phyloP scores from a whole-genome alignment of 2,797 vertebrate species.

The Propithecus perrieri region DNA sequence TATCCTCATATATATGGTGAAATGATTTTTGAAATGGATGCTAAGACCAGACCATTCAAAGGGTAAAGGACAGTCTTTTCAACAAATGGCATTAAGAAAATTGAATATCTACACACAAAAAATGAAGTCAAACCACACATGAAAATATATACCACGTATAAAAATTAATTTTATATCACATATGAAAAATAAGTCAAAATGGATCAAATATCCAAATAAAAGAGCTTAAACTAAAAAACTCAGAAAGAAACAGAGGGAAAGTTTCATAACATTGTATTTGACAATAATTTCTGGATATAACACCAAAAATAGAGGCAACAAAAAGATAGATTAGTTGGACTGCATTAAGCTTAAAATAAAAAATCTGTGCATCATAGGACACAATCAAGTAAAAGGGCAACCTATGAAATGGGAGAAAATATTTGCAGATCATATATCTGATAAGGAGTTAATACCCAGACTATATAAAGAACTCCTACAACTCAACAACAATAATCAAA shows the following conservation, averaged over 20 bases:
- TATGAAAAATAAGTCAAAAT: neutral
- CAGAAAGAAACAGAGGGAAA: neutral
- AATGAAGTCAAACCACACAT: neutral
- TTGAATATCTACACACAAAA: neutral
- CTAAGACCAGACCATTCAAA: neutral
- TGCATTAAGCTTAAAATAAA: neutral
- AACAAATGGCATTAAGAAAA: neutral
- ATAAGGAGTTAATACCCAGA: neutral
- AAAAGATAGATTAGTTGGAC: neutral
- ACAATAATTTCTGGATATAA: neutral
- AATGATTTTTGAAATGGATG: neutral
- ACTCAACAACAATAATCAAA: neutral
- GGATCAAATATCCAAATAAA: neutral
- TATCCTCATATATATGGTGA: neutral
- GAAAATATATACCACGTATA: no score
- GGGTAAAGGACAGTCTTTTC: neutral
- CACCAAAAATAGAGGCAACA: neutral
- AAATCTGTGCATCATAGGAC: neutral
- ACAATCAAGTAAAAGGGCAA: neutral
- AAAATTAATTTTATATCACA: neutral
- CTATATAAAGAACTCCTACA: neutral
- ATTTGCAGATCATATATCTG: neutral
- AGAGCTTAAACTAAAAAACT: neutral
- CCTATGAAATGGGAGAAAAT: neutral
- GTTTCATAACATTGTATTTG: neutral